Base-by-base conservation (phyloP, 2,888 invertebrate species). In the Rotaria magnacalcarata region DNA sequence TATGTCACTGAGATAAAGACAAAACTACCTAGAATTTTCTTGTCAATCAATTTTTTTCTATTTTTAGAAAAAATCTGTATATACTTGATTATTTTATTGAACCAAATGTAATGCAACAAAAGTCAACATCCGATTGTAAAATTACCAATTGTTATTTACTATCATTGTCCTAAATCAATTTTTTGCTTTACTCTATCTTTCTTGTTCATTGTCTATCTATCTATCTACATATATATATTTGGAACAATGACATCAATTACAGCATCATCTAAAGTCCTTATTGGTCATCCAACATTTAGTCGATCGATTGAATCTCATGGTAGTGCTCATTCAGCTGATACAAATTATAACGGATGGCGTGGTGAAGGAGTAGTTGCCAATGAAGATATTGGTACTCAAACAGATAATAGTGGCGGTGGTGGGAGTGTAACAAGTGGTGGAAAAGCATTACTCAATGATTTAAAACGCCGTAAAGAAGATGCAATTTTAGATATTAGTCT, bases 231-330 rank as follows among this genome's bases (percentile, higher is more conserved):
- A 54, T 54, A 54, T 21, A 67, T 67, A 34, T 67, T 27, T 67
- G 34, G 34, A 41, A 67, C 16, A 7, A 67, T 67, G 67, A 14
- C 34, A 19, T 34, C 67, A 14, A 19, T 27, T 16, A 67, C 27
- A 7, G 43, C 80, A 4, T 24, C 43, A 24, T 80, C 47, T 14
- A 47, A 80, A 19, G 80, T 47, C 47, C 47, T 80, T 10, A 80
- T 80, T 80, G 80, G 80, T 7, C 80, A 80, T 47, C 47, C 80
- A 47, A 47, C 47, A 47, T 80, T 80, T 80, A 80, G n/a, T 47
- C 80, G 80, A 47, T 80, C 80, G 5, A 80, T 80, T 80, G 80
- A 80, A 80, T 80, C 80, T 24, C 80, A 80, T 47, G 41, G 80
- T 47, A 80, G 80, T 80, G 80, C n/a, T 47, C 80, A 80, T 43